Evolutionary conservation across 2,797 vertebrate species (phyloP).

Genomic region (Heterohyrax brucei): DNA sequence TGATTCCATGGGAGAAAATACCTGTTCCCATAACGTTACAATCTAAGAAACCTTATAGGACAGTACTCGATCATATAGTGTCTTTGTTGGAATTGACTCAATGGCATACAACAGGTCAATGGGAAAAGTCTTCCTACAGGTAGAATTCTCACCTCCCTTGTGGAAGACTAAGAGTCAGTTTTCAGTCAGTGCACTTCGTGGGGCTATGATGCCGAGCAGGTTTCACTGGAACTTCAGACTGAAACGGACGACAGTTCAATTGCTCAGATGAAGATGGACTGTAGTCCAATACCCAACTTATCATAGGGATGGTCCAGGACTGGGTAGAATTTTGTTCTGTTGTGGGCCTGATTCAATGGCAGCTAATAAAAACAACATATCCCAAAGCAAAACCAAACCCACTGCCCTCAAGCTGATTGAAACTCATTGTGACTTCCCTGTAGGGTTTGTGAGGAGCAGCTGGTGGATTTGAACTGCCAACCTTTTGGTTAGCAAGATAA

Average conservation of each 20-base stretch:
- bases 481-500: no score
- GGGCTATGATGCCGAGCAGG: neutral
- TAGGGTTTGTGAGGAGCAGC: no score
- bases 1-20: neutral
- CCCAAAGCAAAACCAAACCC: no score
- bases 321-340: neutral
- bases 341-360: neutral
- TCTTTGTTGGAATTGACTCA: no score
- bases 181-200: neutral
- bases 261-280: no score
- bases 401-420: no score
- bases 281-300: no score
- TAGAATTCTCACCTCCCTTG: neutral
- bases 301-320: no score
- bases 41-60: no score
- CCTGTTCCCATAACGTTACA: neutral
- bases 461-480: no score
- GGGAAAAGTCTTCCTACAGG: neutral
- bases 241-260: neutral
- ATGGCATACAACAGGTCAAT: neutral
- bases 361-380: neutral
- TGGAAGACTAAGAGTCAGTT: neutral
- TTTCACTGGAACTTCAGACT: neutral
- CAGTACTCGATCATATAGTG: no score
- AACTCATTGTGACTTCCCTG: no score